A percentile compares a stretch with the other conserved stretches of the same genome.
phyloP scores from a whole-genome alignment of 2,797 vertebrate genomes.

The Fratercula arctica region DNA sequence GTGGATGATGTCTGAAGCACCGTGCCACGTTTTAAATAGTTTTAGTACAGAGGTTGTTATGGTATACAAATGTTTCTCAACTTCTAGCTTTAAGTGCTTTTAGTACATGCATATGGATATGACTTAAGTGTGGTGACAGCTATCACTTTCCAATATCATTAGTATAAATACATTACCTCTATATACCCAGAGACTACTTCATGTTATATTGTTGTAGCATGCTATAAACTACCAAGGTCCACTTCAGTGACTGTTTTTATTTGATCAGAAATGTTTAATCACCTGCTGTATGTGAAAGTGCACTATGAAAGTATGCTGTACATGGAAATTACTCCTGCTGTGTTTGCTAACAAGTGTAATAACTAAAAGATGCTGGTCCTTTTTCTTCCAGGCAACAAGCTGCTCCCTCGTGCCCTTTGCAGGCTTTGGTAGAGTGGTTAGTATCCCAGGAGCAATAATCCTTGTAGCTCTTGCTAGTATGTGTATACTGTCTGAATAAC shows the following conservation, averaged over 20 bases:
- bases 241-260: background rate
- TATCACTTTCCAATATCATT: background rate
- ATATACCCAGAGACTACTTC: background rate
- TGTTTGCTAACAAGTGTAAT: background rate
- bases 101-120: background rate
- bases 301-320: background rate
- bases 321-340: background rate
- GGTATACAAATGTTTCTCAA: background rate
- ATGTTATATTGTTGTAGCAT: background rate
- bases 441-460: slow-evolving; percentile 61
- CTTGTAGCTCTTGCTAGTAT: background rate
- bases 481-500: background rate
- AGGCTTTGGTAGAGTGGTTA: slow-evolving; percentile 78
- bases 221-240: background rate
- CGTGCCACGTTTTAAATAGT: background rate
- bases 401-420: slow-evolving; percentile 80
- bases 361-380: slow-evolving; percentile 26
- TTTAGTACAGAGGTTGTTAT: background rate
- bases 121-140: background rate
- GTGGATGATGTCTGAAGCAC: background rate
- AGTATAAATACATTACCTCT: background rate
- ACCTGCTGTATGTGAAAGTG: background rate
- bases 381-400: slow-evolving; percentile 78
- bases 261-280: background rate
- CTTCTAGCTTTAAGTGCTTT: background rate